Conservation (phyloP, 2,113 vertebrate species). For the Dromas ardeola region DNA sequence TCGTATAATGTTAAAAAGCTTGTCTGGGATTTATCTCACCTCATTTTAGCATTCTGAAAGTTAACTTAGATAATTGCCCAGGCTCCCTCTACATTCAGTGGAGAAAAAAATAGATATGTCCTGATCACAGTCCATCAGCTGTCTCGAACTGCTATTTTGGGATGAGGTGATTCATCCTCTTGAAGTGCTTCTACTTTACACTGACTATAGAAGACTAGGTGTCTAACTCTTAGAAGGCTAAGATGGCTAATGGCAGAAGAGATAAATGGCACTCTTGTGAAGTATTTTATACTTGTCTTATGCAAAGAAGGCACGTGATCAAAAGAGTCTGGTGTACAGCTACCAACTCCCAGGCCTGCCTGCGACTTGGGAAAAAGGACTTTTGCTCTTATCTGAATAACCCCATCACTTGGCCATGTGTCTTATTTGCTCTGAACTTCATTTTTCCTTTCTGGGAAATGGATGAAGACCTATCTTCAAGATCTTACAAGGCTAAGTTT, state of each 20-base stretch:
- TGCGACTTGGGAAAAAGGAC: neutral
- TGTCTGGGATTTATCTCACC: neutral
- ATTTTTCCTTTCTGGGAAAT: neutral
- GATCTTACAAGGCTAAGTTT: neutral
- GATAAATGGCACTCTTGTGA: neutral
- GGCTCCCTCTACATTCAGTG: neutral
- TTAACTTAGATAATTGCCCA: neutral
- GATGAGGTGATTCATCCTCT: neutral
- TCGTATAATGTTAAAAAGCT: neutral
- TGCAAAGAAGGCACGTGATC: neutral
- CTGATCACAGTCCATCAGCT: neutral
- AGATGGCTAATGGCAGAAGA: neutral
- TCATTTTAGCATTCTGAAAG: neutral
- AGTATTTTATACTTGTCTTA: neutral
- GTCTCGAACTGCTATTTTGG: neutral
- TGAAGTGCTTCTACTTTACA: neutral
- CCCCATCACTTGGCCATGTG: neutral
- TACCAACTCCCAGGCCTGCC: neutral
- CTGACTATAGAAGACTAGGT: neutral
- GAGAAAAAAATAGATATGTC: neutral
- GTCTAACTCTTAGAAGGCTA: neutral
- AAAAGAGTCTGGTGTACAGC: neutral
- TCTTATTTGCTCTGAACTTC: neutral
- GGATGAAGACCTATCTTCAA: neutral
- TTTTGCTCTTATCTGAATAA: neutral